phyloP scores from a whole-genome alignment of 2,797 vertebrate genomes.

The Microcaecilia unicolor region DNA sequence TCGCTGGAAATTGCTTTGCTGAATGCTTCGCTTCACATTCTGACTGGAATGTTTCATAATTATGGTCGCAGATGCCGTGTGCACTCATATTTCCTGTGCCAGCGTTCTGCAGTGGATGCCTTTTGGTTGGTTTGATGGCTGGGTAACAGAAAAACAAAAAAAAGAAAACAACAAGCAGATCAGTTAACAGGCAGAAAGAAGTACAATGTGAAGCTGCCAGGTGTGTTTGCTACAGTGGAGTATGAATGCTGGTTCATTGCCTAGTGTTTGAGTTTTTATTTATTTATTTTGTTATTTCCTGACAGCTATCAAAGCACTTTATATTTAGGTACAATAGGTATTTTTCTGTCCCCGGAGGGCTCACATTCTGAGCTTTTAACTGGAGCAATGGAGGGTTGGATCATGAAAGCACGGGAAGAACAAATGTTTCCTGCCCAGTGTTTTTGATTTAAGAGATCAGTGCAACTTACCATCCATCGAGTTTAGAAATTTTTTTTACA shows the following conservation, averaged over 20 bases:
- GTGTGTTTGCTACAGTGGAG: neutral
- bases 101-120: neutral
- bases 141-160: no score
- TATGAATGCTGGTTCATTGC: rapidly evolving
- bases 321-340: no score
- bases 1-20: slow-evolving; percentile 15
- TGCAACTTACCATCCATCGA: no score
- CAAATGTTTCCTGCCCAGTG: no score
- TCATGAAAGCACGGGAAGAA: no score
- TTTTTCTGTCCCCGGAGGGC: no score
- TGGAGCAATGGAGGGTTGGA: no score
- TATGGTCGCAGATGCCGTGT: slow-evolving; percentile 11
- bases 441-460: no score
- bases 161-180: neutral
- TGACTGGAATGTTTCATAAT: slow-evolving; percentile 21
- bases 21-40: slow-evolving; percentile 7
- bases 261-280: neutral
- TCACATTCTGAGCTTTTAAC: no score
- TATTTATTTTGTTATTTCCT: no score
- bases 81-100: neutral
- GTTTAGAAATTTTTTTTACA: no score
- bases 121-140: slow-evolving; percentile 2
- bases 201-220: neutral
- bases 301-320: no score
- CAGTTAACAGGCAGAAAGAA: neutral